Evolutionary conservation across 2,888 invertebrate species (phyloP).

Genomic region (Coelopa pilipes): DNA sequence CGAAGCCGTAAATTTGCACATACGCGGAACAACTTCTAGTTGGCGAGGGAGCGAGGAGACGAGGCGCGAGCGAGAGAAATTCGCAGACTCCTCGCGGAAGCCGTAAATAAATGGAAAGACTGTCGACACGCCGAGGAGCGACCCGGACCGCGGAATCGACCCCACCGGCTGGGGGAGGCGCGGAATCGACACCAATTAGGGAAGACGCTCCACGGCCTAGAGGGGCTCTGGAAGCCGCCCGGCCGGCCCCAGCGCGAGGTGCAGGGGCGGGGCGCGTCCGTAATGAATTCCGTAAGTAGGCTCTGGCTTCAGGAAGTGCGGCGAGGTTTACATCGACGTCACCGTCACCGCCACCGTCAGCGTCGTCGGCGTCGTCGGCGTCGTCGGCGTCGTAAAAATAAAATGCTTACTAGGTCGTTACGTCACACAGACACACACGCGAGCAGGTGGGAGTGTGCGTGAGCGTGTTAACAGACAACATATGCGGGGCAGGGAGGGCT

Average conservation of each 20-base stretch:
- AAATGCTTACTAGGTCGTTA: conserved; percentile 27
- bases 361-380: neutral
- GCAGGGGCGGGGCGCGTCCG: neutral
- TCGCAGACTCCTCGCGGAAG: too few species aligned
- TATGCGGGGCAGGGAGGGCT: conserved; percentile 20
- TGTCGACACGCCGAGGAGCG: too few species aligned
- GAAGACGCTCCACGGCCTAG: neutral
- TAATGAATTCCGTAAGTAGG: conserved; percentile 12
- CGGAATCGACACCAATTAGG: conserved; percentile 24
- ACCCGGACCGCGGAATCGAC: neutral
- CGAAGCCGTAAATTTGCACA: too few species aligned
- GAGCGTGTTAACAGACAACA: conserved; percentile 44
- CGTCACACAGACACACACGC: neutral
- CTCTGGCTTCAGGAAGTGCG: too few species aligned
- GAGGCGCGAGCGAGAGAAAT: too few species aligned
- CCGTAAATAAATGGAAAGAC: too few species aligned
- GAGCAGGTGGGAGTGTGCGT: conserved; percentile 24
- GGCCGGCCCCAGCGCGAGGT: too few species aligned
- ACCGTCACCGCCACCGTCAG: too few species aligned
- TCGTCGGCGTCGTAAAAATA: conserved; percentile 30
- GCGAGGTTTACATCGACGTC: too few species aligned
- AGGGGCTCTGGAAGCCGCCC: too few species aligned
- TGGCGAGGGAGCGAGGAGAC: too few species aligned
- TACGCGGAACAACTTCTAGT: too few species aligned
- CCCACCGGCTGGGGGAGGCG: neutral